Percentiles rank a stretch among this genome's conserved stretches.
These are phyloP conservation scores for Zelostemma sp. DNA, from an alignment of 1,140 invertebrate species.

Conservation along the genomic window DNA sequence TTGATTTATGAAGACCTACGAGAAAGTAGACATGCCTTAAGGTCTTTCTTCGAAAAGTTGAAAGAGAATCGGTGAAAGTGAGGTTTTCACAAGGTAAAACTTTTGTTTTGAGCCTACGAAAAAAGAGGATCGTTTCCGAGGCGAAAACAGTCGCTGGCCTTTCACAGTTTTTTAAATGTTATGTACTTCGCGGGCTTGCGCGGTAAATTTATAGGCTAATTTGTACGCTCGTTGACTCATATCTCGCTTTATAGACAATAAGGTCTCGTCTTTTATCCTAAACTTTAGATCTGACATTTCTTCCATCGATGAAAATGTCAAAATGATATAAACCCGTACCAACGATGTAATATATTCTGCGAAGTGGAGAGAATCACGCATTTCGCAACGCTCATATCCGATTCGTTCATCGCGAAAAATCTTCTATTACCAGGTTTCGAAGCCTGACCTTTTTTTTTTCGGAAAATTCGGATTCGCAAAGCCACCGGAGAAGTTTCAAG, in stretches of 20 bases:
- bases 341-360: slow-evolving; percentile 15
- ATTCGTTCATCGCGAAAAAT: slow-evolving; percentile 31
- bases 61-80: no score
- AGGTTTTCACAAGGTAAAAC: no score
- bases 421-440: slow-evolving; percentile 36
- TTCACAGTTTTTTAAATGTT: slow-evolving; percentile 43
- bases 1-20: no score
- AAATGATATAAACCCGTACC: slow-evolving; percentile 40
- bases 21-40: no score
- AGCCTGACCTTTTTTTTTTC: slow-evolving; percentile 24
- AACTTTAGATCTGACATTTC: slow-evolving; percentile 52
- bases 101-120: no score
- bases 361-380: slow-evolving; percentile 18
- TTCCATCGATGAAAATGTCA: slow-evolving; percentile 50
- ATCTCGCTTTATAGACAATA: slow-evolving; percentile 44
- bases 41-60: no score
- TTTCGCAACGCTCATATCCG: slow-evolving; percentile 38
- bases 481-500: slow-evolving; percentile 17
- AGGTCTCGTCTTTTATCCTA: slow-evolving; percentile 50
- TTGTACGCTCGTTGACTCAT: slow-evolving; percentile 39
- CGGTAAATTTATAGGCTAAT: slow-evolving; percentile 46
- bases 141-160: no score
- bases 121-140: no score
- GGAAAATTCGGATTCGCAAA: background rate
- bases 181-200: slow-evolving; percentile 26